Evolutionary conservation across 2,113 vertebrate genomes (phyloP).

Genomic region (Eleginops maclovinus): DNA sequence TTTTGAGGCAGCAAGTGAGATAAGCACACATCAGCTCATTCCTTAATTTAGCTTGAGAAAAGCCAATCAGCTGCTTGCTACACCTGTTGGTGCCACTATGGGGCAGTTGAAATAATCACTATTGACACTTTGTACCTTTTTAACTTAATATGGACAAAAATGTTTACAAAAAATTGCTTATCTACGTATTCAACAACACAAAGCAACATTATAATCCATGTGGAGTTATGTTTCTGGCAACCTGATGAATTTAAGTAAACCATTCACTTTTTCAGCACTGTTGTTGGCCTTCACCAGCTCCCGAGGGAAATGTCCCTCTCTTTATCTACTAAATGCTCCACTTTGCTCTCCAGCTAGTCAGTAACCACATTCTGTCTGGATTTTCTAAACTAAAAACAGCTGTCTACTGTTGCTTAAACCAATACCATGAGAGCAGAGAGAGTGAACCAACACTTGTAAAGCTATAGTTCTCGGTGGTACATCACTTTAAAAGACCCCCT

Average conservation of each 20-base stretch:
- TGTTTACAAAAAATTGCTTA: no score
- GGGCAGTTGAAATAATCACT: no score
- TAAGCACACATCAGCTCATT: no score
- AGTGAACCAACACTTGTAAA: not conserved
- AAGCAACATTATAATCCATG: not conserved
- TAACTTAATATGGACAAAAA: no score
- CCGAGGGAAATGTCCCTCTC: not conserved
- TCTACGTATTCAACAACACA: not conserved
- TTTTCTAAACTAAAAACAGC: not conserved
- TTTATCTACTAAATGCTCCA: not conserved
- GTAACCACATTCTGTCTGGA: not conserved
- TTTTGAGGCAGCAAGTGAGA: not conserved
- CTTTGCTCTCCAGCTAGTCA: no score
- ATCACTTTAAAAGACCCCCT: not conserved
- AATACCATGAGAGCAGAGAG: not conserved
- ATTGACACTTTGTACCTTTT: not conserved
- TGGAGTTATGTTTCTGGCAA: not conserved
- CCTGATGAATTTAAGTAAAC: not conserved
- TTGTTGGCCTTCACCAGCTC: not conserved
- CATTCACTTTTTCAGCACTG: not conserved
- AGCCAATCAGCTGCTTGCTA: no score
- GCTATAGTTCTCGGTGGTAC: no score
- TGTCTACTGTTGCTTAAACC: not conserved
- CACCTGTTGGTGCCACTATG: no score
- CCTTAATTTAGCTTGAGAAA: no score